Evolutionary conservation across 2,797 vertebrate genomes (phyloP), one percentile per base, ranked within the genome.

Genomic region (Calcarius lapponicus): DNA sequence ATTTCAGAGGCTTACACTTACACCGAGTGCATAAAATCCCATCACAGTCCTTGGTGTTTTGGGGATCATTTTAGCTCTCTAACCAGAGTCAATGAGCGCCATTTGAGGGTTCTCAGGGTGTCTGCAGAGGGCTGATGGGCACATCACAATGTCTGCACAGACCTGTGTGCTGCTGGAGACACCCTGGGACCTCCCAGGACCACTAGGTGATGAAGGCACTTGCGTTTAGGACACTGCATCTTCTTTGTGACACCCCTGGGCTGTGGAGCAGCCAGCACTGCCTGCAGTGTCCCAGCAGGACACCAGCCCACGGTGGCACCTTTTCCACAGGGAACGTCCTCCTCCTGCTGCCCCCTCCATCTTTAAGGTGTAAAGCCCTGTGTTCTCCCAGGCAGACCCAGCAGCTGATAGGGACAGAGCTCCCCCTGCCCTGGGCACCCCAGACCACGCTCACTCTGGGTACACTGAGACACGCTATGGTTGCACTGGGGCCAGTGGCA

Each of bases 341-440:
- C 26, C 38, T 71, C 3, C 51, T 61, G 36, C 66, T 72, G 60
- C 62, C 25, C 10, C 1, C 64, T 69, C 45, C 24, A 4, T 17
- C 54, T 75, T 32, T 13, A 17, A 2, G 5, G 20, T 7, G 10
- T 2, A 54, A 87, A 71, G 45, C 21, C 58, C 62, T n/a, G 71
- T 51, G 25, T 13, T 57, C 64, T 69, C 36, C 22, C 54, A 29
- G 29, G 19, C 2, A 34, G 31, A 51, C 17, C 10, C 36, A 9
- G 11, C 12, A 53, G 42, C 62, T 81, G 24, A 60, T 0, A 24
- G 24, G 43, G 58, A 21, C 79, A 42, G 40, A 29, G 3, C 60
- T 54, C 11, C 45, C 10, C 70, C 4, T 0, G 9, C 9, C 42
- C 18, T 0, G 0, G 0, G 32, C 11, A 64, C 9, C 36, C 34